phyloP scores from a whole-genome alignment of 2,113 vertebrate genomes.

The Zonotrichia leucophrys region DNA sequence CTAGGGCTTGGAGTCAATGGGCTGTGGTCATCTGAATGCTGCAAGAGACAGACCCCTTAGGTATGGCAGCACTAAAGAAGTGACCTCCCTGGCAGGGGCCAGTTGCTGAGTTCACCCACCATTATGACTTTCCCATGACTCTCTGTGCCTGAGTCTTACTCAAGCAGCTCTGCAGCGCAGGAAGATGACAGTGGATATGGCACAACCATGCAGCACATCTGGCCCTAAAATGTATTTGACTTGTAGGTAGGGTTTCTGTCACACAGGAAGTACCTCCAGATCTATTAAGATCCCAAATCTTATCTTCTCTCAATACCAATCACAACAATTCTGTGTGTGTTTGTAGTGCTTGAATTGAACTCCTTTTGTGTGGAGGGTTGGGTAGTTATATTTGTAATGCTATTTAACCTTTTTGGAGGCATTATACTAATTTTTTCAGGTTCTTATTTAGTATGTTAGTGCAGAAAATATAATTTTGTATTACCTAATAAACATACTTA shows the following conservation, averaged over 20 bases:
- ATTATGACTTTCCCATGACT: neutral
- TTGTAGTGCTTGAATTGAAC: neutral
- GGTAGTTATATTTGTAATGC: neutral
- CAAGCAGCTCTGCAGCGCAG: neutral
- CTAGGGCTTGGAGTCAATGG: neutral
- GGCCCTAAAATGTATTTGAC: neutral
- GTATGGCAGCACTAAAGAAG: neutral
- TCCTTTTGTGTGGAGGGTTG: neutral
- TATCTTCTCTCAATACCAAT: neutral
- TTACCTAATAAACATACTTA: neutral
- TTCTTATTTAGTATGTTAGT: neutral
- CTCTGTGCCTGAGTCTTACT: neutral
- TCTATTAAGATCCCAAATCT: neutral
- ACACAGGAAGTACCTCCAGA: neutral
- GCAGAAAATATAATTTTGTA: neutral
- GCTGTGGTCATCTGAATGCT: neutral
- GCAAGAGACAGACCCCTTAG: neutral
- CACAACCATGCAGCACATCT: neutral
- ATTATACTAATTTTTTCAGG: neutral
- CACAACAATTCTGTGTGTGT: neutral
- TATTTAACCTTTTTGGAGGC: neutral
- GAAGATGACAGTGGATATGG: neutral
- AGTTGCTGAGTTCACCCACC: neutral
- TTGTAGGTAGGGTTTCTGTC: neutral
- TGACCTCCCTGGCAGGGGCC: neutral